These are phyloP conservation scores for Steromphala cineraria DNA, from an alignment of 2,888 invertebrate genomes.

Conservation along the genomic window DNA sequence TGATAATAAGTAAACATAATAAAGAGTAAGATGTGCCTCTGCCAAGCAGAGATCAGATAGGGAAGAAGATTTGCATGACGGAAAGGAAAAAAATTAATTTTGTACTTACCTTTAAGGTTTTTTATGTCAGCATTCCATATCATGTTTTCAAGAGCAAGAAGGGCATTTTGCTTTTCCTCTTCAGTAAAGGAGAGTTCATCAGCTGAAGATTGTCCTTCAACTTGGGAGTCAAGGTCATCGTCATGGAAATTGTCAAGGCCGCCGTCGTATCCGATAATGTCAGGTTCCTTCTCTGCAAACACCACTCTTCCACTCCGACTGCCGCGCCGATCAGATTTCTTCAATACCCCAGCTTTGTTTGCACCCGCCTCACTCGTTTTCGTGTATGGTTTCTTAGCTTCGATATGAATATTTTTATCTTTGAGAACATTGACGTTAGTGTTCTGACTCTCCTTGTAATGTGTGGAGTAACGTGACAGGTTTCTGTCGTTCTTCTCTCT, in stretches of 20 bases:
- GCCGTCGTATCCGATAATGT: constrained; percentile 64
- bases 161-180: constrained; percentile 65
- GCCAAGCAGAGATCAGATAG: too few relatives aligned
- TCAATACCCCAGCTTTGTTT: neutral
- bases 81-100: too few relatives aligned
- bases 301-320: constrained; percentile 36
- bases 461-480: neutral
- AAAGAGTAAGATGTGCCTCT: too few relatives aligned
- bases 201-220: constrained; percentile 32
- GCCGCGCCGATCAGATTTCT: neutral
- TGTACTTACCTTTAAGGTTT: constrained; percentile 43
- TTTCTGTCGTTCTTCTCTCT: constrained; percentile 1
- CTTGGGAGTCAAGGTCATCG: constrained; percentile 44
- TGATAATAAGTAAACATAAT: too few relatives aligned
- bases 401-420: neutral
- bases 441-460: neutral
- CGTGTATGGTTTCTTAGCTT: neutral
- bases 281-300: constrained; percentile 52
- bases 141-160: constrained; percentile 65
- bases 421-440: neutral
- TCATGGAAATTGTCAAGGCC: constrained; percentile 59
- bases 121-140: constrained; percentile 61
- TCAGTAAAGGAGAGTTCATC: constrained; percentile 56
- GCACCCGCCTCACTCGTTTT: neutral
- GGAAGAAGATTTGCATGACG: too few relatives aligned